These are phyloP conservation scores for Lasius platythorax DNA, from an alignment of 2,888 invertebrate genomes.

Conservation along the genomic window DNA sequence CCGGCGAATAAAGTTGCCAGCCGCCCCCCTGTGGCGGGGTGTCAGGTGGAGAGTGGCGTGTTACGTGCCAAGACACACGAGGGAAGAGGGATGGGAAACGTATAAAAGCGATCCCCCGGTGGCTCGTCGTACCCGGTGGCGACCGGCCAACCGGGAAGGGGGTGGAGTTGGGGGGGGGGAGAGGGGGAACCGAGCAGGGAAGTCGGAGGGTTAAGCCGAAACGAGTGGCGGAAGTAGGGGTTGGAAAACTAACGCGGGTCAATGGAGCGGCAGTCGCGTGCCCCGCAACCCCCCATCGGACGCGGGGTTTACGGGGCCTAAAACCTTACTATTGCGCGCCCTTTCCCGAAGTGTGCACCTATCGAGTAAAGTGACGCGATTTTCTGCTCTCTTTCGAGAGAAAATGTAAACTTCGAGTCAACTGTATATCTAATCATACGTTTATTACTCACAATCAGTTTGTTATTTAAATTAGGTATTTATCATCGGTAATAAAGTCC, in stretches of 20 bases:
- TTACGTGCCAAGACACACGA: constrained; percentile 58
- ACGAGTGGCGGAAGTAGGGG: constrained; percentile 66
- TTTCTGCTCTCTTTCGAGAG: neutral
- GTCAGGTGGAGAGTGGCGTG: constrained; percentile 44
- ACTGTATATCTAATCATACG: neutral
- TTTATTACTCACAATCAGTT: no score
- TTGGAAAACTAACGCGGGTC: constrained; percentile 84
- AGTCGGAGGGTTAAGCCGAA: constrained; percentile 9
- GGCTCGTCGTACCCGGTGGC: constrained; percentile 61
- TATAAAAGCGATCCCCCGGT: constrained; percentile 63
- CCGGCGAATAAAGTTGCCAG: constrained; percentile 49
- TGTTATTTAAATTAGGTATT: neutral
- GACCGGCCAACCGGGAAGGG: constrained; percentile 54
- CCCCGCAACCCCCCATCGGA: constrained; percentile 79
- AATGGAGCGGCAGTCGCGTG: constrained; percentile 86
- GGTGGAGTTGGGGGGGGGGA: neutral
- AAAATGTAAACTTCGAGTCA: neutral
- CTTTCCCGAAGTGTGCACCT: neutral
- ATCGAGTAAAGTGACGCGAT: neutral
- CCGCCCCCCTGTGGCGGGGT: constrained; percentile 28
- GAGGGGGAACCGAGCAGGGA: constrained; percentile 18
- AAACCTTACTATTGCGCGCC: neutral
- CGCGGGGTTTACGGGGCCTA: constrained; percentile 17
- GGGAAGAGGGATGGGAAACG: neutral
- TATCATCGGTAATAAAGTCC: neutral